A percentile compares a stretch with the other conserved stretches of the same genome.
Evolutionary conservation across 2,888 invertebrate genomes (phyloP).

Genomic region (Synanthedon tipuliformis): DNA sequence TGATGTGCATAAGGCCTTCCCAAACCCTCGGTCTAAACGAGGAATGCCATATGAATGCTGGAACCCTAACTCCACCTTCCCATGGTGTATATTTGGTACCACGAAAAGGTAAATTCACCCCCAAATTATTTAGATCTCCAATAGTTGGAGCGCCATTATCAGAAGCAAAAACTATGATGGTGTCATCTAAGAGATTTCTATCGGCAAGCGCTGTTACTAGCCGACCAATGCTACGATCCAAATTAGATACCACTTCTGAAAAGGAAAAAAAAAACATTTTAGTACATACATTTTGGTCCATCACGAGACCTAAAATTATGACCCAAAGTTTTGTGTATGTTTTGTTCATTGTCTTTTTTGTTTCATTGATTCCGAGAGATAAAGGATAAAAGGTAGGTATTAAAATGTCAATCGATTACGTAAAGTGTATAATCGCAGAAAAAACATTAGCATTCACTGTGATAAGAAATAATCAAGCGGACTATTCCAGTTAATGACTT

Average conservation of each 20-base stretch:
- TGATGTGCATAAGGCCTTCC: constrained; percentile 77
- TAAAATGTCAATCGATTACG: no score
- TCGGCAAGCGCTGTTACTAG: constrained; percentile 77
- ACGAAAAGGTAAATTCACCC: constrained; percentile 81
- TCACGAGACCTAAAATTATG: no score
- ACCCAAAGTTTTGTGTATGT: no score
- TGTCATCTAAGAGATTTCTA: constrained; percentile 79
- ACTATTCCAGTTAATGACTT: no score
- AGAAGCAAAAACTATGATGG: constrained; percentile 87
- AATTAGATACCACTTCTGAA: constrained; percentile 74
- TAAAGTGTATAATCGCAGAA: no score
- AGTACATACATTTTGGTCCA: no score
- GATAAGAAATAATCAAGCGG: no score
- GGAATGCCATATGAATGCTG: constrained; percentile 77
- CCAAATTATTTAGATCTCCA: constrained; percentile 80
- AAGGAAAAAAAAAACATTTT: constrained; percentile 7
- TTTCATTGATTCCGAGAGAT: background rate
- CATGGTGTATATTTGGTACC: constrained; percentile 86
- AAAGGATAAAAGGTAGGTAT: background rate
- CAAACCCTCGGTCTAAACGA: constrained; percentile 72
- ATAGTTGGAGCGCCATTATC: constrained; percentile 90
- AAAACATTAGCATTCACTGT: no score
- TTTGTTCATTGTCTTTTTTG: no score
- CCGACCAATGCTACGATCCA: constrained; percentile 86
- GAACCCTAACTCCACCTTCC: constrained; percentile 87